These are phyloP conservation scores for Cairina moschata DNA, from an alignment of 2,113 vertebrate genomes.

Conservation along the genomic window DNA sequence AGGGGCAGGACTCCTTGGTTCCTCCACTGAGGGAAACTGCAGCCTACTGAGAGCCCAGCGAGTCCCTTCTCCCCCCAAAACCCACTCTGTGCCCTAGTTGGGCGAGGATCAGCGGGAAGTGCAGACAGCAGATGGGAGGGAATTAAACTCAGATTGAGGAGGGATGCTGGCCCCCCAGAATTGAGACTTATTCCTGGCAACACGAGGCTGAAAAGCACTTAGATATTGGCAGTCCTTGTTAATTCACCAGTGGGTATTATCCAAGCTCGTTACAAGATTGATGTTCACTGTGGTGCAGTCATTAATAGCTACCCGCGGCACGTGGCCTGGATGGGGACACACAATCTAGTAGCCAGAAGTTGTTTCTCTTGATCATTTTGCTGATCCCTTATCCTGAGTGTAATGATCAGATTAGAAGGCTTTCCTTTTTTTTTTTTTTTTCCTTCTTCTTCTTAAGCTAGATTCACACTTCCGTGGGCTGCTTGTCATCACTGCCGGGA, in stretches of 20 bases:
- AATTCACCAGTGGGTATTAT: constrained; percentile 65
- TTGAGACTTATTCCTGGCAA: constrained; percentile 63
- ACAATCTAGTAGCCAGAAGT: constrained; percentile 45
- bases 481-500: not conserved
- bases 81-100: constrained; percentile 60
- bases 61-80: not conserved
- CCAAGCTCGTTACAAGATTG: constrained; percentile 59
- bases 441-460: not conserved
- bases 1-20: not conserved
- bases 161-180: constrained; percentile 57
- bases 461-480: constrained; percentile 5
- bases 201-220: constrained; percentile 40
- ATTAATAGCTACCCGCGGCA: not conserved
- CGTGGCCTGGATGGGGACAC: not conserved
- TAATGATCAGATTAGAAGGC: constrained; percentile 27
- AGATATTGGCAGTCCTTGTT: constrained; percentile 13
- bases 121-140: constrained; percentile 80
- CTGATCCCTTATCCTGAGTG: constrained; percentile 22
- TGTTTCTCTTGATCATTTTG: constrained; percentile 52
- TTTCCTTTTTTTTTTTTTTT: not conserved
- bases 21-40: not conserved
- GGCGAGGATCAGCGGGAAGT: constrained; percentile 63
- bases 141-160: constrained; percentile 76
- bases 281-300: constrained; percentile 13
- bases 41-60: not conserved